A percentile compares a stretch with the other conserved stretches of the same genome.
phyloP scores from a whole-genome alignment of 1,140 invertebrate species.

The Pachypeltis micranthus region DNA sequence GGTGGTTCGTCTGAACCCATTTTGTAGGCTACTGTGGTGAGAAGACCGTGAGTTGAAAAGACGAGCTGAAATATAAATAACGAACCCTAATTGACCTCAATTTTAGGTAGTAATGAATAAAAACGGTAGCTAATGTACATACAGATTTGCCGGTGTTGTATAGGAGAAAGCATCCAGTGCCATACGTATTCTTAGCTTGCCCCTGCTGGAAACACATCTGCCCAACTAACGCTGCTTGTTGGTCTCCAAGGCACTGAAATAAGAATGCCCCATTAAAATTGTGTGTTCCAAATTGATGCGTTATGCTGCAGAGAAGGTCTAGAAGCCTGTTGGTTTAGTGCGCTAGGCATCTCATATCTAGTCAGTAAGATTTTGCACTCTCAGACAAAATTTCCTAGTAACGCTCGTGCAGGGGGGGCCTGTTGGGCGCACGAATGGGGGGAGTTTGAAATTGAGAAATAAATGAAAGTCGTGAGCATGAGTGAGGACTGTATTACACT shows the following conservation, averaged over 20 bases:
- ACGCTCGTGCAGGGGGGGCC: too few relatives aligned
- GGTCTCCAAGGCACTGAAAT: conserved; percentile 76
- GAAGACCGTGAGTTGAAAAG: conserved; percentile 72
- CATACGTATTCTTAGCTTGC: conserved; percentile 87
- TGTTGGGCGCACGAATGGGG: too few relatives aligned
- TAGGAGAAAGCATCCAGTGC: conserved; percentile 89
- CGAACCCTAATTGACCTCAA: neutral
- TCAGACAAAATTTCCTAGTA: too few relatives aligned
- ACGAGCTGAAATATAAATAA: conserved; percentile 61
- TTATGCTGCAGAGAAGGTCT: too few relatives aligned
- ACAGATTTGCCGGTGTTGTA: conserved; percentile 80
- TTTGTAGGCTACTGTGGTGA: conserved; percentile 92
- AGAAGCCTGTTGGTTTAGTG: too few relatives aligned
- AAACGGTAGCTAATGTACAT: conserved; percentile 26
- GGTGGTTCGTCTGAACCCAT: conserved; percentile 63
- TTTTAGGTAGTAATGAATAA: neutral
- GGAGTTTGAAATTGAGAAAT: too few relatives aligned
- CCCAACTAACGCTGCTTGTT: conserved; percentile 83
- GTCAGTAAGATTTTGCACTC: too few relatives aligned
- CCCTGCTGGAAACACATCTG: conserved; percentile 81
- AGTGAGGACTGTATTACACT: too few relatives aligned
- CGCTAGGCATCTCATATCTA: too few relatives aligned
- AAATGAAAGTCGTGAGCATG: too few relatives aligned
- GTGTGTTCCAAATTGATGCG: too few relatives aligned
- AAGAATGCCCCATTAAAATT: conserved; percentile 14